Evolutionary conservation across 2,888 invertebrate genomes (phyloP).

Genomic region (Zaprionus bogoriensis): DNA sequence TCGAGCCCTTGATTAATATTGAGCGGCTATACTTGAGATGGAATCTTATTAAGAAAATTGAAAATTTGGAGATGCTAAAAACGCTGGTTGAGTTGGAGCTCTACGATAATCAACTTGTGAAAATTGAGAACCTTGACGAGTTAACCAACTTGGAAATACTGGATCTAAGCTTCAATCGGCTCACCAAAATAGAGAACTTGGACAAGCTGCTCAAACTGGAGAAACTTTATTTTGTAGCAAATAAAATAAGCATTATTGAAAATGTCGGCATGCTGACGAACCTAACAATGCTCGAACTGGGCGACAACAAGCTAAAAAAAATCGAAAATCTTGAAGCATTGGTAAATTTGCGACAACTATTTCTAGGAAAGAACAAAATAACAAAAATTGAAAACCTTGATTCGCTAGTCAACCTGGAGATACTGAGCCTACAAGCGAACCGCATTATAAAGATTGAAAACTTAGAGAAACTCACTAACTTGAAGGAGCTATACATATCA

Average conservation of each 20-base stretch:
- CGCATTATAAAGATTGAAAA: slow-evolving; percentile 94
- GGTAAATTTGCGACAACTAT: slow-evolving; percentile 89
- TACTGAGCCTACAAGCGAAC: slow-evolving; percentile 95
- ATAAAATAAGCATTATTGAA: slow-evolving; percentile 93
- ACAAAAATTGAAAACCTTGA: slow-evolving; percentile 92
- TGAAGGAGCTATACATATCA: slow-evolving; percentile 95
- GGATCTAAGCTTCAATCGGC: slow-evolving; percentile 97
- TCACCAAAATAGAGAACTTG: slow-evolving; percentile 93
- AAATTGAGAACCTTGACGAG: slow-evolving; percentile 93
- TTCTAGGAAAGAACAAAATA: slow-evolving; percentile 97
- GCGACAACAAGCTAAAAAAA: slow-evolving; percentile 95
- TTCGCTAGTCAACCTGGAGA: slow-evolving; percentile 87
- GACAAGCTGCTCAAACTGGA: slow-evolving; percentile 89
- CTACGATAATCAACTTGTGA: slow-evolving; percentile 97
- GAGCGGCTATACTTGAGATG: slow-evolving; percentile 94
- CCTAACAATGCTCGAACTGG: slow-evolving; percentile 94
- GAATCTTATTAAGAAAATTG: slow-evolving; percentile 97
- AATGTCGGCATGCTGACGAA: slow-evolving; percentile 91
- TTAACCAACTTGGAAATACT: slow-evolving; percentile 94
- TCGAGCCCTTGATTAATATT: slow-evolving; percentile 89
- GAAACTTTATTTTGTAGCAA: slow-evolving; percentile 94
- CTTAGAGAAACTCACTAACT: slow-evolving; percentile 87
- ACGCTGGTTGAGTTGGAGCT: slow-evolving; percentile 94
- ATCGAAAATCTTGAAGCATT: slow-evolving; percentile 94
- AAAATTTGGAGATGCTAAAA: slow-evolving; percentile 90